A percentile compares a stretch with the other conserved stretches of the same genome.
These are phyloP conservation scores for Cassiopea xamachana DNA, from an alignment of 30 jellyfish, hydroid and myxozoan genomes.

Conservation along the genomic window DNA sequence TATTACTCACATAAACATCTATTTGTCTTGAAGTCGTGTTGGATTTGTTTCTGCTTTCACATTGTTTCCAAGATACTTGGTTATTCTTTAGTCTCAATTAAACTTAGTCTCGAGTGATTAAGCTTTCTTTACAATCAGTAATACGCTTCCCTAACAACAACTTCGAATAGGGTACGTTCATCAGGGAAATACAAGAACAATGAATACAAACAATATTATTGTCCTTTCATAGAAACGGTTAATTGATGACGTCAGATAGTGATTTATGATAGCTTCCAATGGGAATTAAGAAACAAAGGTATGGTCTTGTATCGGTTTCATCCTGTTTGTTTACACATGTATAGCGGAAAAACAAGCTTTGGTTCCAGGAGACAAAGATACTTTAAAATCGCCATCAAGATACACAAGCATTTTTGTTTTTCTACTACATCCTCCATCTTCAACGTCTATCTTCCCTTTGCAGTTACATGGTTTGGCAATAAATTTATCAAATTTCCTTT, in stretches of 20 bases:
- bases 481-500: too few relatives aligned
- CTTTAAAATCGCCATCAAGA: too few relatives aligned
- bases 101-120: background rate
- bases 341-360: too few relatives aligned
- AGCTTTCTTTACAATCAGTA: background rate
- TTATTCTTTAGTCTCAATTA: background rate
- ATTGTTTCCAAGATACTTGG: background rate
- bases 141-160: conserved; percentile 20
- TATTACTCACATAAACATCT: background rate
- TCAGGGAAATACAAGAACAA: background rate
- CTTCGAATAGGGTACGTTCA: background rate
- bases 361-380: too few relatives aligned
- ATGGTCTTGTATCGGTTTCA: background rate
- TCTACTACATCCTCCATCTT: too few relatives aligned
- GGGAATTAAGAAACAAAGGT: background rate
- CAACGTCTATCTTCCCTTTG: too few relatives aligned
- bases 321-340: background rate
- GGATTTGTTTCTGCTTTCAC: background rate
- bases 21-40: background rate
- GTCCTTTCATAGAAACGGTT: background rate
- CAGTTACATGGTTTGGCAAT: too few relatives aligned
- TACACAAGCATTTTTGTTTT: too few relatives aligned
- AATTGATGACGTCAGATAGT: background rate
- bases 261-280: background rate
- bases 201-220: background rate